Percentiles rank a stretch among this genome's conserved stretches.
These are phyloP conservation scores for Edolisoma coerulescens DNA, from an alignment of 2,113 vertebrate species.

Conservation along the genomic window DNA sequence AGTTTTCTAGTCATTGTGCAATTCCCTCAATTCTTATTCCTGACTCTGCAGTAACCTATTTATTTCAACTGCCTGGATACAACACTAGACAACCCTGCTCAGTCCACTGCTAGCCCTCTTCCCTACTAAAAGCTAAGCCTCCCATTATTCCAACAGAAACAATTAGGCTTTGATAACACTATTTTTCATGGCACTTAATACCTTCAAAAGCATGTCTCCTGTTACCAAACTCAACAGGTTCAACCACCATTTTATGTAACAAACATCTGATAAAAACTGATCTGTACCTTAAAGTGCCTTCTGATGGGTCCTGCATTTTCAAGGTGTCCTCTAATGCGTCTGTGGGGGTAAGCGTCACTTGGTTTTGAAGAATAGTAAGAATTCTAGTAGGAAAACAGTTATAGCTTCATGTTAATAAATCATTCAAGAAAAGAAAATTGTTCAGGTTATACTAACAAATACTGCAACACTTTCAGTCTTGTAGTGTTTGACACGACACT, in stretches of 20 bases:
- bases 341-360: constrained; percentile 30
- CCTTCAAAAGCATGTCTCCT: neutral
- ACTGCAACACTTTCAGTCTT: neutral
- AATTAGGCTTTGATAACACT: neutral
- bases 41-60: neutral
- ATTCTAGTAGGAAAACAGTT: constrained; percentile 53
- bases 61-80: neutral
- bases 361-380: constrained; percentile 53
- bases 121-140: neutral
- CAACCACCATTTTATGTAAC: neutral
- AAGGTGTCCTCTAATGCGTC: constrained; percentile 39
- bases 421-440: neutral
- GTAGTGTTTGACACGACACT: neutral
- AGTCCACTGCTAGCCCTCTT: neutral
- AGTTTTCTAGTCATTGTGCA: neutral
- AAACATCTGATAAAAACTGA: neutral
- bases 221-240: neutral
- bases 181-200: neutral
- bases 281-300: constrained; percentile 68
- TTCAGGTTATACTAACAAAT: neutral
- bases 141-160: neutral
- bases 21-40: neutral
- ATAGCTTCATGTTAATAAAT: neutral
- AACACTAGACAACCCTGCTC: neutral
- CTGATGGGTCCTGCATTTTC: constrained; percentile 56